Base-by-base conservation (phyloP, 2,113 vertebrate genomes). In the Bostrychus sinensis region DNA sequence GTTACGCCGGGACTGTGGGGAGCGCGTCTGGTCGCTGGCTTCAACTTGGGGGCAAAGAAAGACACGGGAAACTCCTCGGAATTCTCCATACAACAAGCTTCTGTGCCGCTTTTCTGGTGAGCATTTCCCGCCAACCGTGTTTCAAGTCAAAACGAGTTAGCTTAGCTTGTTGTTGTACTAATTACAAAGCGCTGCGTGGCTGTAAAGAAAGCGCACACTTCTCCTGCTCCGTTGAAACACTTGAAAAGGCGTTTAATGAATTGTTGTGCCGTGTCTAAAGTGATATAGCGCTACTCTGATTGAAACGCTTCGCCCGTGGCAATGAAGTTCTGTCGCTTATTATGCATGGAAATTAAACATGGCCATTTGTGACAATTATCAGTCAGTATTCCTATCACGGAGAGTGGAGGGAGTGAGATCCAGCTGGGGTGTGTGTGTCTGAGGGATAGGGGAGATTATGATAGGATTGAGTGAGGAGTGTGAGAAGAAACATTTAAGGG, bases 41-140 rank as follows among this genome's bases (percentile, higher is more conserved):
- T 81, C 86, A 91, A 91, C 86, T 91, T 91, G 89, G 70, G 22
- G 82, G 64, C 16, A 79, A 85, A 83, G 84, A 87, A 88, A 89
- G 86, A 86, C 51, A 56, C 7, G 42, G 84, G 78, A 86, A 89
- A 88, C 88, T 91, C 89, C 86, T 86, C 80, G 79, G 89, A 82
- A 91, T 91, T 91, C 88, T 91, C 89, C 88, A 73, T 76, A 83
- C 85, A 79, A 51, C 81, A 79, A 57, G 79, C 78, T 76, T 65
- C 72, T 37, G 39, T 78, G 68, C 46, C 46, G 62, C 72, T 66
- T 13, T 78, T 80, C 54, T 61, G 88, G 89, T 91, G 70, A 89
- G 89, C 57, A 56, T 75, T 60, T 71, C 75, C 66, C 46, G 23
- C 25, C 37, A 11, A 12, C 36, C 5, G 9, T 2, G 38, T 30